phyloP scores from a whole-genome alignment of 2,797 vertebrate species.

The Decapterus maruadsi region DNA sequence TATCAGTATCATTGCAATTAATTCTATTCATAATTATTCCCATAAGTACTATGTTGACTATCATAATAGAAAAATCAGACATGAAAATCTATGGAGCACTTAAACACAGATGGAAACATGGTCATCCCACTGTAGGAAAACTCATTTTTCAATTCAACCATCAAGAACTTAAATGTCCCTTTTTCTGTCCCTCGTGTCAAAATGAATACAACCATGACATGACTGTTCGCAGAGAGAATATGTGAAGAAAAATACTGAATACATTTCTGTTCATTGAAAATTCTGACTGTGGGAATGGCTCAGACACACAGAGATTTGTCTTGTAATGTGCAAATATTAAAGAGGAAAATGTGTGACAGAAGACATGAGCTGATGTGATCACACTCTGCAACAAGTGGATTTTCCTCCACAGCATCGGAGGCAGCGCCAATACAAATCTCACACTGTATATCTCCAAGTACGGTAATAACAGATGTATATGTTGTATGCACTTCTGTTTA shows the following conservation, averaged over 20 bases:
- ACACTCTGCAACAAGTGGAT: conserved; percentile 6
- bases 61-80: too few species aligned
- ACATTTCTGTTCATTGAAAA: conserved; percentile 11
- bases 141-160: background rate
- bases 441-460: background rate
- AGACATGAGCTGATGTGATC: background rate
- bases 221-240: conserved; percentile 10
- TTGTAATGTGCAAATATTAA: conserved; percentile 2
- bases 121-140: background rate
- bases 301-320: conserved; percentile 7
- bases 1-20: too few species aligned
- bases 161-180: background rate
- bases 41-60: too few species aligned
- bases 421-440: conserved; percentile 14
- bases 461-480: background rate
- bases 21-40: too few species aligned
- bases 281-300: background rate
- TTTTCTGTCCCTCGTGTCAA: background rate
- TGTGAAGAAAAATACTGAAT: conserved; percentile 1
- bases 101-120: background rate
- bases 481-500: background rate
- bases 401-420: background rate
- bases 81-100: too few species aligned
- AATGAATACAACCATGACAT: background rate
- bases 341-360: conserved; percentile 1